Evolutionary conservation across 2,113 vertebrate species (phyloP), one percentile per base, ranked within the genome.

Genomic region (Vicugna pacos): DNA sequence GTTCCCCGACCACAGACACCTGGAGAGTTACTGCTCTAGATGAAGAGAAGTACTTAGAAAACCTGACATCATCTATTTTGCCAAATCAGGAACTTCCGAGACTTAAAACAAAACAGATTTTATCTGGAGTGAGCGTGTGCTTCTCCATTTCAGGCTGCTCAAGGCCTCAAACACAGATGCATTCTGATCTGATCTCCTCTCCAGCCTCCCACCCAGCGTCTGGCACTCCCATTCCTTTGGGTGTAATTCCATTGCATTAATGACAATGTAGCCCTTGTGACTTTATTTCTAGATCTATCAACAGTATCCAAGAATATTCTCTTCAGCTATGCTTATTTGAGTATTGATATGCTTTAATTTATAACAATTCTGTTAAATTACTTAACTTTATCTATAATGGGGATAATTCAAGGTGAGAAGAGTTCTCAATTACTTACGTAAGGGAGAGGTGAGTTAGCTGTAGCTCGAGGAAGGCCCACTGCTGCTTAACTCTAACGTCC

Each of bases 141-240:
- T 90, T 73, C 35, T 72, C 62, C 50, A 0, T 76, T 64, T 79
- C 84, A 89, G 60, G 91, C 76, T 77, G 93, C 94, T 97, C 54
- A 28, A 80, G 76, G 77, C 50, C 77, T 88, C 60, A 83, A 73
- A 82, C 93, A 92, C 88, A 96, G 96, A 89, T 93, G 89, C 15
- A 0, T 50, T 13, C 67, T 65, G 95, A 46, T 94, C 93, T 84
- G 76, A 69, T 90, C 64, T 35, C 69, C 69, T 38, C 82, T 58
- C 24, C 72, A 62, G 77, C 86, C 92, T 97, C 96, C 97, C 73
- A 96, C 96, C 84, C 67, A 80, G 80, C 85, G 48, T 96, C 96
- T 97, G 96, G 95, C 89, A 83, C 73, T 60, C 50, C 14, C 4
- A 8, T 84, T 93, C 60, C 42, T 93, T 32, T 88, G 62, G 72